These are phyloP conservation scores for Corvus hawaiiensis DNA, from an alignment of 2,113 vertebrate species.

Conservation along the genomic window DNA sequence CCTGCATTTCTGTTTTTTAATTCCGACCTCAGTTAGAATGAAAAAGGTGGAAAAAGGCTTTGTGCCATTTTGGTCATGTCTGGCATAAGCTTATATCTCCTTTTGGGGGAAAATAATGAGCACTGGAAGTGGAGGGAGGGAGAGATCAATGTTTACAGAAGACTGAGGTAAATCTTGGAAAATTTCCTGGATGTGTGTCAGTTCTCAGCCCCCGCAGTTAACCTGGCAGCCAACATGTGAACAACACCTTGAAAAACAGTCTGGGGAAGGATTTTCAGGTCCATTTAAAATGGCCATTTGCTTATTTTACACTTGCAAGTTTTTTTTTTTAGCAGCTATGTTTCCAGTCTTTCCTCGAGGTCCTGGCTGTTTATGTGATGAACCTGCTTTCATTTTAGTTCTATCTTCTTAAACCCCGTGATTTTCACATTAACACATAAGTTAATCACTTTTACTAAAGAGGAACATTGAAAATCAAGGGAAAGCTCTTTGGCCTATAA, in stretches of 20 bases:
- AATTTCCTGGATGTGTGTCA: background rate
- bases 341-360: background rate
- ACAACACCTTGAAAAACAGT: background rate
- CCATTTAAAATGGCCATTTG: background rate
- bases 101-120: background rate
- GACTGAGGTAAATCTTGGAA: background rate
- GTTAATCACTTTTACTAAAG: background rate
- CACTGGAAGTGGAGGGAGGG: background rate
- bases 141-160: accelerated
- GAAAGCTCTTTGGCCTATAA: background rate
- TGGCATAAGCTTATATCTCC: background rate
- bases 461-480: background rate
- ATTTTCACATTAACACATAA: background rate
- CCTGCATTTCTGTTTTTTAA: background rate
- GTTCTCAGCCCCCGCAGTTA: background rate
- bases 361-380: background rate
- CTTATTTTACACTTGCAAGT: background rate
- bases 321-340: background rate
- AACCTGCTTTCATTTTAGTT: background rate
- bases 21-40: background rate
- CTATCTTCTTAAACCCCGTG: background rate
- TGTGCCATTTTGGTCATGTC: background rate
- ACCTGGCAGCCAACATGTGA: background rate
- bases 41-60: background rate
- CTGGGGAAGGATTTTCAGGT: background rate